A percentile compares a stretch with the other conserved stretches of the same genome.
These are phyloP conservation scores for Temnopleurus reevesii DNA, from an alignment of 53 echinoderm and acorn worm species.

Conservation along the genomic window DNA sequence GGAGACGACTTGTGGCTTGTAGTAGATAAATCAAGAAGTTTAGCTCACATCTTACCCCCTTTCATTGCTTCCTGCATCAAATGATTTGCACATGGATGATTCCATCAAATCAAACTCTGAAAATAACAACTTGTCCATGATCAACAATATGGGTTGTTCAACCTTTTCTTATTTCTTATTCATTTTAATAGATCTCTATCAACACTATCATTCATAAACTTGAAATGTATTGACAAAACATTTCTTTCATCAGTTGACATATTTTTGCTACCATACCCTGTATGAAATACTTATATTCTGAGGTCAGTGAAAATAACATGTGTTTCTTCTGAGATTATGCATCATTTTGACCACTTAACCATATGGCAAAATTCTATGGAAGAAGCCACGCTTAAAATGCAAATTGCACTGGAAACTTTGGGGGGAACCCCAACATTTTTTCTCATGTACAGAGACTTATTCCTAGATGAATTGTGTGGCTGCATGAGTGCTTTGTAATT, in stretches of 20 bases:
- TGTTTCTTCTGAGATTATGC: slow-evolving; percentile 4
- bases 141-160: not conserved
- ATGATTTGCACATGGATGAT: slow-evolving; percentile 21
- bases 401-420: not conserved
- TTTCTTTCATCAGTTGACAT: not conserved
- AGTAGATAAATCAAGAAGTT: not conserved
- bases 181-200: not conserved
- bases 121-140: slow-evolving; percentile 4
- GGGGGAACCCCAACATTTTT: not conserved
- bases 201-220: not conserved
- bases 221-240: not conserved
- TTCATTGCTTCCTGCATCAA: slow-evolving; percentile 1
- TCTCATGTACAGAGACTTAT: not conserved
- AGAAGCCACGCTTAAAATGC: not conserved
- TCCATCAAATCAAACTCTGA: not conserved
- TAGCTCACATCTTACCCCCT: not conserved
- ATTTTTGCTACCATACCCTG: slow-evolving; percentile 11
- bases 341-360: not conserved
- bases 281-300: not conserved
- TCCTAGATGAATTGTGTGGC: not conserved
- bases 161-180: too few species aligned
- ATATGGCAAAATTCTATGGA: not conserved
- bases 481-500: too few species aligned
- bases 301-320: slow-evolving; percentile 37
- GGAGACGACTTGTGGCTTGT: not conserved